These are phyloP conservation scores for Melinaea menophilus DNA, from an alignment of 2,888 invertebrate genomes.

Conservation along the genomic window DNA sequence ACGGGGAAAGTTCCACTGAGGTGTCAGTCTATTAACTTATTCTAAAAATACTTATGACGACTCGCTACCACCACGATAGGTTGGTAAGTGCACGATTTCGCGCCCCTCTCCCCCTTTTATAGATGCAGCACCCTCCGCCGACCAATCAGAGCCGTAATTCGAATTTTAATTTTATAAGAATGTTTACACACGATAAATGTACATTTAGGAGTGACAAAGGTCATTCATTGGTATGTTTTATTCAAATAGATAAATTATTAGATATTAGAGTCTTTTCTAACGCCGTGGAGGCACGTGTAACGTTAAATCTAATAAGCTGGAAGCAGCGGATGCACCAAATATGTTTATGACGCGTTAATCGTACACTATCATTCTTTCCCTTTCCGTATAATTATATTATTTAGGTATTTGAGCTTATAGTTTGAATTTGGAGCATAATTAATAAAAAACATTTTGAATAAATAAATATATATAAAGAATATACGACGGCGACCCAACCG, in stretches of 20 bases:
- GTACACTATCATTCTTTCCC: too few species aligned
- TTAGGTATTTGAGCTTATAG: too few species aligned
- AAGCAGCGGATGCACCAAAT: not conserved
- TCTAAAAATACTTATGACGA: slow-evolving; percentile 55
- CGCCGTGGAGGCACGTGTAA: slow-evolving; percentile 1
- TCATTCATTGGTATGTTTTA: slow-evolving; percentile 20
- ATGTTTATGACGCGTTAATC: too few species aligned
- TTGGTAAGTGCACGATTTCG: slow-evolving; percentile 58
- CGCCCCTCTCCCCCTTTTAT: slow-evolving; percentile 48
- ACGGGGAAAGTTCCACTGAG: slow-evolving; percentile 51
- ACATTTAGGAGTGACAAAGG: slow-evolving; percentile 25
- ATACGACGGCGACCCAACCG: too few species aligned
- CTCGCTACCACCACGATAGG: slow-evolving; percentile 49
- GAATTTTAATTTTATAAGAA: slow-evolving; percentile 25
- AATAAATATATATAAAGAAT: too few species aligned
- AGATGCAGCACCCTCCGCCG: slow-evolving; percentile 39
- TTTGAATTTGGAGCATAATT: too few species aligned
- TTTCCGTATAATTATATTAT: too few species aligned
- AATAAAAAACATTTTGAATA: too few species aligned
- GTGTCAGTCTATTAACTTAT: slow-evolving; percentile 59
- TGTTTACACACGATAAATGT: slow-evolving; percentile 21
- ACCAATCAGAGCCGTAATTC: slow-evolving; percentile 35
- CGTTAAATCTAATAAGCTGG: not conserved
- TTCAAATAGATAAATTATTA: slow-evolving; percentile 11
- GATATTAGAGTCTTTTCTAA: not conserved